Evolutionary conservation across 2,113 vertebrate species (phyloP).

Genomic region (Meles meles): DNA sequence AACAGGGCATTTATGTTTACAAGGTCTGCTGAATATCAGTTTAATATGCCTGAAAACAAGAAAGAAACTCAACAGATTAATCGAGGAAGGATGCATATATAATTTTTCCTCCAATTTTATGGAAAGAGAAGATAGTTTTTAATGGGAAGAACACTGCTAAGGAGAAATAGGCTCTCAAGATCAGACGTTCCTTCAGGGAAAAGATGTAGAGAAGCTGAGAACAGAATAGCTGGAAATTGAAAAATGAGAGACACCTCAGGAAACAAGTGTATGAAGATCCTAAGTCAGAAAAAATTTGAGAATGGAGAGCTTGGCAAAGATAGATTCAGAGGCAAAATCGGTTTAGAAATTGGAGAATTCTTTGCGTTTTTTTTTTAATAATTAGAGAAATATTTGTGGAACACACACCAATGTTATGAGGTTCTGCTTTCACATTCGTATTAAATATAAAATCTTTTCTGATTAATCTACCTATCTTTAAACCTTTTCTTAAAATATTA

Average conservation of each 20-base stretch:
- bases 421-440: background rate
- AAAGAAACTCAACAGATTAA: background rate
- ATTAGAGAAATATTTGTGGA: background rate
- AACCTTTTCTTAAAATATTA: background rate
- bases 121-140: background rate
- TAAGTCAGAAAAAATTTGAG: background rate
- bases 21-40: background rate
- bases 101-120: background rate
- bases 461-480: background rate
- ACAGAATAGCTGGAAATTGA: background rate
- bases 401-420: background rate
- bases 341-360: background rate
- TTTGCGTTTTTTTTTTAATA: background rate
- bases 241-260: background rate
- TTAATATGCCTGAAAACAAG: background rate
- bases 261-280: background rate
- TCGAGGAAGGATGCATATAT: background rate
- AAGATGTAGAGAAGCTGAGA: background rate
- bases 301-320: background rate
- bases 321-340: background rate
- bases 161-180: background rate
- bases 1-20: background rate
- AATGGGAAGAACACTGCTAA: background rate
- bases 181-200: background rate
- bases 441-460: background rate